phyloP scores from a whole-genome alignment of 2,888 invertebrate genomes.

The Caenorhabditis panamensis region DNA sequence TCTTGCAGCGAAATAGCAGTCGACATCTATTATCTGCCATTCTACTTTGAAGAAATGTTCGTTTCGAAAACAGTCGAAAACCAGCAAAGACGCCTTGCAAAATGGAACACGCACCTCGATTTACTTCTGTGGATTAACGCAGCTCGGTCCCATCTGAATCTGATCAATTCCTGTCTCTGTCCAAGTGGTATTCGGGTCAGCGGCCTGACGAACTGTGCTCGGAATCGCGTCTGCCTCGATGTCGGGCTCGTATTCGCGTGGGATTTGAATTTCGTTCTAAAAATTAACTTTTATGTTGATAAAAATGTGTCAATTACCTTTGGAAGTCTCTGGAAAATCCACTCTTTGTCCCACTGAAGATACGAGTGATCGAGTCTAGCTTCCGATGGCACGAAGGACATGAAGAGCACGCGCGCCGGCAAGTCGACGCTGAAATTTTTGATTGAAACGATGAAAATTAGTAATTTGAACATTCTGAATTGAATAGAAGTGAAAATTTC shows the following conservation, averaged over 20 bases:
- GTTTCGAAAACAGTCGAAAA: too few species aligned
- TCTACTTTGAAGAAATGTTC: too few species aligned
- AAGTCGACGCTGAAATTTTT: conserved; percentile 3
- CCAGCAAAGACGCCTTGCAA: too few species aligned
- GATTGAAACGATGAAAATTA: not conserved
- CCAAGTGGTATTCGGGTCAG: conserved; percentile 63
- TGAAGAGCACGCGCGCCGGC: conserved; percentile 18
- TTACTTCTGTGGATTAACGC: conserved; percentile 22
- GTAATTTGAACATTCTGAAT: not conserved
- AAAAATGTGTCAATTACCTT: conserved; percentile 47
- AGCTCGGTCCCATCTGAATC: conserved; percentile 65
- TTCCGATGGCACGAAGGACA: conserved; percentile 69
- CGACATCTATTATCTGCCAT: too few species aligned
- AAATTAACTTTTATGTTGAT: conserved; percentile 13
- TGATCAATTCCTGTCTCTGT: conserved; percentile 67
- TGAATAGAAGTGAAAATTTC: not conserved
- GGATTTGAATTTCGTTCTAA: conserved; percentile 70
- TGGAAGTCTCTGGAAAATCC: conserved; percentile 69
- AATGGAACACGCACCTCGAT: conserved; percentile 13
- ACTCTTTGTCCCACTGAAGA: conserved; percentile 70
- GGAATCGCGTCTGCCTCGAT: conserved; percentile 72
- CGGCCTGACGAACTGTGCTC: conserved; percentile 54
- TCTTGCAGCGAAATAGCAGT: too few species aligned
- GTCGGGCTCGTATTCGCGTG: conserved; percentile 73
- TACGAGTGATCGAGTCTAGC: conserved; percentile 63